Percentiles rank a stretch among this genome's conserved stretches.
Conservation (phyloP, 2,113 vertebrate species). For the Tamias sibiricus region DNA sequence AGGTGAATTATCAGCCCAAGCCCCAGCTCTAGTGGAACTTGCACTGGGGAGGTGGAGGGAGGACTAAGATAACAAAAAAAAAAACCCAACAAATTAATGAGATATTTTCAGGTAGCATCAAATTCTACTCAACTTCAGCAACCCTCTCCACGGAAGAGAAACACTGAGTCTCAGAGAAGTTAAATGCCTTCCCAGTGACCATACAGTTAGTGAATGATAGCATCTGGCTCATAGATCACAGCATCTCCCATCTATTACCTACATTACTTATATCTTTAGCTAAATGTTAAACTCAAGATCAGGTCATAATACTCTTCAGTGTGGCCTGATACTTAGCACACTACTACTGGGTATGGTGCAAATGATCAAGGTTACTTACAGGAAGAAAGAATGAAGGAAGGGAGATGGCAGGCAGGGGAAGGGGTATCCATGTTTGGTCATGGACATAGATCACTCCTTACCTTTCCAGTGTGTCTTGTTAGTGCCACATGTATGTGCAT, state of each 20-base stretch:
- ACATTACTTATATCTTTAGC: background rate
- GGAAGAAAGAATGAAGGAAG: background rate
- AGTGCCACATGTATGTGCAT: background rate
- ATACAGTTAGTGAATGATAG: background rate
- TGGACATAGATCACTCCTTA: background rate
- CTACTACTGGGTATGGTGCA: no score
- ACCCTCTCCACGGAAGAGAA: background rate
- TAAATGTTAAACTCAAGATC: background rate
- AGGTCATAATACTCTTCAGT: background rate
- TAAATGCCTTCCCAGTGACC: background rate
- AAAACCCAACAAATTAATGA: background rate
- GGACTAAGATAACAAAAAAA: background rate
- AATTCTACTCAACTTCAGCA: background rate
- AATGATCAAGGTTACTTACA: background rate
- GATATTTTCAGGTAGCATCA: background rate
- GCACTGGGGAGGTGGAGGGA: background rate
- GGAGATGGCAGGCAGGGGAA: background rate
- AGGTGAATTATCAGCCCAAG: background rate
- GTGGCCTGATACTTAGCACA: background rate
- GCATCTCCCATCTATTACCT: background rate
- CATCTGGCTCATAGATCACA: fast-evolving
- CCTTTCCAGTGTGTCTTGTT: background rate
- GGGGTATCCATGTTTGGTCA: fast-evolving
- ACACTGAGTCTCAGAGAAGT: background rate
- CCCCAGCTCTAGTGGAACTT: background rate